phyloP scores from a whole-genome alignment of 2,888 invertebrate genomes.

The Resseliella maxima region DNA sequence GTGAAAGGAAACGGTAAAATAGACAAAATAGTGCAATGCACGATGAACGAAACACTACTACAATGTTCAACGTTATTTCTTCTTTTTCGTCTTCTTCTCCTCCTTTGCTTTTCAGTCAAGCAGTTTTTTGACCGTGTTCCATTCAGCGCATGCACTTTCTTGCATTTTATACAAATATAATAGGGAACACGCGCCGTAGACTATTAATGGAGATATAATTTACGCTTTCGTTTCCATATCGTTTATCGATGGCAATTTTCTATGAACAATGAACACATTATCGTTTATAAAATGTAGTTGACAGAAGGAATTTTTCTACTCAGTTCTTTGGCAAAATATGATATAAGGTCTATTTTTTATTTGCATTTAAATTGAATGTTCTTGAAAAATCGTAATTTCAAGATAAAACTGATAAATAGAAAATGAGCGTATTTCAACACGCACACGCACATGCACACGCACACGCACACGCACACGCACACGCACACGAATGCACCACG shows the following conservation, averaged over 20 bases:
- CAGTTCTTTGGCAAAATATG: no score
- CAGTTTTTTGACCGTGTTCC: constrained; percentile 25
- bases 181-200: constrained; percentile 29
- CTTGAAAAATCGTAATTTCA: no score
- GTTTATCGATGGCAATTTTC: neutral
- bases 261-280: neutral
- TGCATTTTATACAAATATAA: neutral
- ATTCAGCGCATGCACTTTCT: constrained; percentile 24
- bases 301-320: neutral
- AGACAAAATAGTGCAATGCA: constrained; percentile 25
- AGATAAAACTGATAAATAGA: no score
- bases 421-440: neutral
- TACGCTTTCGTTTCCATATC: constrained; percentile 26
- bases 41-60: neutral
- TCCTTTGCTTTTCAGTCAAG: neutral
- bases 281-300: neutral
- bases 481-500: neutral
- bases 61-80: neutral
- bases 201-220: neutral
- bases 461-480: no score
- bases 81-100: no score
- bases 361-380: no score
- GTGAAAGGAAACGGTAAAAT: constrained; percentile 19
- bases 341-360: no score
- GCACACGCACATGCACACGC: neutral